A percentile compares a stretch with the other conserved stretches of the same genome.
Evolutionary conservation across 2,797 vertebrate genomes (phyloP).

Genomic region (Sebastes vulpes): DNA sequence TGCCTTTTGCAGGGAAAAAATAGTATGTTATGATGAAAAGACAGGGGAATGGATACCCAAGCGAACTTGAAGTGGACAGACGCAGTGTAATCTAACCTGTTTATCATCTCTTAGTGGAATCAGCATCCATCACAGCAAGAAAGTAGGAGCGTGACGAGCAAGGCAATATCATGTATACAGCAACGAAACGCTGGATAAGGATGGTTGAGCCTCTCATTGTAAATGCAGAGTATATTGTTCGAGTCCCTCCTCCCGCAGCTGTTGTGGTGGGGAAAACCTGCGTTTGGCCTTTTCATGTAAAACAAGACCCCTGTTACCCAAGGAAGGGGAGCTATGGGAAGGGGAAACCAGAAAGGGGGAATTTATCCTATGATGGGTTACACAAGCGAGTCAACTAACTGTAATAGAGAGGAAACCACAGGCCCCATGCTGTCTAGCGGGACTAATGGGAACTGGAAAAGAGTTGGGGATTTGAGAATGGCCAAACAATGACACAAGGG

Average conservation of each 20-base stretch:
- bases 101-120: constrained; percentile 61
- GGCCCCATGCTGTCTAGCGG: constrained; percentile 81
- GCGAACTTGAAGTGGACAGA: constrained; percentile 35
- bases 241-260: constrained; percentile 54
- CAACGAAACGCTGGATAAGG: constrained; percentile 16
- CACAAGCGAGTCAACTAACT: constrained; percentile 48
- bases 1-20: constrained; percentile 22
- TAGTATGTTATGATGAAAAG: constrained; percentile 44
- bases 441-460: constrained; percentile 67
- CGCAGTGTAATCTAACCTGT: constrained; percentile 56
- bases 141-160: constrained; percentile 39
- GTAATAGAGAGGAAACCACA: constrained; percentile 76
- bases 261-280: constrained; percentile 54
- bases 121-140: constrained; percentile 52
- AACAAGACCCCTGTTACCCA: constrained; percentile 42
- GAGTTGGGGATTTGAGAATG: constrained; percentile 34
- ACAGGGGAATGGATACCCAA: constrained; percentile 31
- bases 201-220: constrained; percentile 42
- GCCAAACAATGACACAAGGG: constrained; percentile 43
- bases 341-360: constrained; percentile 31
- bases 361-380: constrained; percentile 53
- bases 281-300: constrained; percentile 67
- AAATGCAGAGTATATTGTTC: constrained; percentile 52
- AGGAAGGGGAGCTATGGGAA: constrained; percentile 16
- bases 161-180: constrained; percentile 32